Conservation (phyloP, 2,113 vertebrate species). For the Nothobranchius kuhntae region DNA sequence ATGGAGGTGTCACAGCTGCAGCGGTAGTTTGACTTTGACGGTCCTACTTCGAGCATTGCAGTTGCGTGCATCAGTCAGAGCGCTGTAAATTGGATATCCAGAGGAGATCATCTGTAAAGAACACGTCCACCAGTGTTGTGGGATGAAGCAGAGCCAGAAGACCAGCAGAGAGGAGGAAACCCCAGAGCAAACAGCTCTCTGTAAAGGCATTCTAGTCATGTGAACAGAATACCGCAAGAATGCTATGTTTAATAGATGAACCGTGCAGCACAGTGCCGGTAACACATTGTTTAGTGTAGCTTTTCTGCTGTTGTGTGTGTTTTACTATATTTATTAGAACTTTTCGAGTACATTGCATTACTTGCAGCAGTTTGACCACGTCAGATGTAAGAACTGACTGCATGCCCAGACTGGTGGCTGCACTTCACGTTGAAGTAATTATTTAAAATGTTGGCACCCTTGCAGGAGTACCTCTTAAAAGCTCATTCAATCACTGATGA, state of each 20-base stretch:
- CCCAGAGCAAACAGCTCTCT: conserved; percentile 31
- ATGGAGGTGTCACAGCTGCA: conserved; percentile 74
- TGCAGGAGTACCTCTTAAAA: conserved; percentile 48
- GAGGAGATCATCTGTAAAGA: conserved; percentile 81
- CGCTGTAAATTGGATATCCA: conserved; percentile 79
- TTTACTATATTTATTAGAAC: conserved; percentile 46
- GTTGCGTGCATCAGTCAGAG: conserved; percentile 68
- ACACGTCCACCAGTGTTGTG: conserved; percentile 61
- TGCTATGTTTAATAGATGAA: conserved; percentile 14
- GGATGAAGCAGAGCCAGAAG: conserved; percentile 35
- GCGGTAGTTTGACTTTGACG: conserved; percentile 49
- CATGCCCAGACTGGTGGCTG: not conserved
- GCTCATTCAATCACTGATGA: conserved; percentile 31
- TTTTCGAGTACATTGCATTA: conserved; percentile 65
- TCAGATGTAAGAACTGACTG: conserved; percentile 70
- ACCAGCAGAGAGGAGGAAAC: conserved; percentile 4
- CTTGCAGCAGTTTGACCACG: conserved; percentile 74
- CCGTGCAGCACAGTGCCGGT: conserved; percentile 19
- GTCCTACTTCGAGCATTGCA: conserved; percentile 60
- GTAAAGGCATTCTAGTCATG: conserved; percentile 26
- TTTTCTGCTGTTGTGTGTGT: conserved; percentile 27
- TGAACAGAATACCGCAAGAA: conserved; percentile 3
- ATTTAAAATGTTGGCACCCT: conserved; percentile 44
- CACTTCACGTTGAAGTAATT: conserved; percentile 49
- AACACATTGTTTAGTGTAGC: conserved; percentile 18